Evolutionary conservation across 2,797 vertebrate species (phyloP), one percentile per base, ranked within the genome.

Genomic region (Sitta carolinensis): DNA sequence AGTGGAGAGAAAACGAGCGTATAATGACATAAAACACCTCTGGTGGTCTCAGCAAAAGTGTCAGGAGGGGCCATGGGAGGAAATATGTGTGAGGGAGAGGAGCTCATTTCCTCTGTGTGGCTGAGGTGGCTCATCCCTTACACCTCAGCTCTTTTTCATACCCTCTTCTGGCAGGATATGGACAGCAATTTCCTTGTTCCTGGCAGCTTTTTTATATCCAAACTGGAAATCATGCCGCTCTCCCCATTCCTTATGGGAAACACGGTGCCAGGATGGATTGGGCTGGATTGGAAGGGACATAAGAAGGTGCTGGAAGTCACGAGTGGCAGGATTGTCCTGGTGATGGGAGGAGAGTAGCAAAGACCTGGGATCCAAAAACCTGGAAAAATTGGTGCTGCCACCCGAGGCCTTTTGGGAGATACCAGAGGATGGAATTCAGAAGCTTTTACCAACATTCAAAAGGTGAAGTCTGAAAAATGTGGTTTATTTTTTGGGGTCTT

Each of bases 121-220:
- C 36, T 40, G 47, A 52, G 50, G 61, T 1, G 4, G 21, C 91
- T 87, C 72, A 68, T 70, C 69, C 77, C 61, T 13, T 21, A 10
- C 43, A 3, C 42, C 90, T 81, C 54, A 87, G 61, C 47, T 11
- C 26, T 42, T 91, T 76, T 94, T 85, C 85, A 83, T 87, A 11
- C 47, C 17, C 55, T 16, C 14, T 3, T 34, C 69, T 74, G 89
- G 87, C 91, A 91, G 15, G 4, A 29, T 11, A 11, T 4, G 10
- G 32, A 18, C 54, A 81, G 76, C 77, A 81, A 81, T 94, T 96
- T 95, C 93, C 89, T 75, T n/a, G n/a, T 68, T 40, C 80, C 62
- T 43, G 42, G 43, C 47, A 58, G 23, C 34, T 22, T 57, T 57
- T 90, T 95, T 54, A 42, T 48, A 55, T 26, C 54, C 82, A 77